Evolutionary conservation across 2,888 invertebrate genomes (phyloP), one percentile per base, ranked within the genome.

Genomic region (Eupithecia subumbrata): DNA sequence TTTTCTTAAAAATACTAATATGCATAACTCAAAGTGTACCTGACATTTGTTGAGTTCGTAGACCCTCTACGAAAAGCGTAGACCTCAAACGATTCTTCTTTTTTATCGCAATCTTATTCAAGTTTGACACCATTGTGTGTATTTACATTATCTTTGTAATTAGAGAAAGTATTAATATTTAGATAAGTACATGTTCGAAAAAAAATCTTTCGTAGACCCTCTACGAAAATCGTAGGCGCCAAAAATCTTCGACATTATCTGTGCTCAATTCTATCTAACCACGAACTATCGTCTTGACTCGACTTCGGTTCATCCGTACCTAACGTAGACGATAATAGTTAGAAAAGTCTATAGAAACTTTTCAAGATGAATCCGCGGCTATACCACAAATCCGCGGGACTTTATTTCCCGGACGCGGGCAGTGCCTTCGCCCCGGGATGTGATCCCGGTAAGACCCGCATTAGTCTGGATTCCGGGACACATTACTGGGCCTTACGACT

Each of bases 401-500:
- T 74, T 80, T 80, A 76, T 77, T 74, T 77, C 80, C 81, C 83
- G 83, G 77, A 78, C 83, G 83, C 85, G 84, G 86, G 84, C 74
- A 48, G n/a, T 11, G 22, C 52, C 22, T 1, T 3, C 52, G 52
- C 11, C 82, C 82, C 78, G 82, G 74, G 63, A 68, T 52, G 69
- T 78, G 77, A 84, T 79, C 82, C 81, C 76, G 82, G 63, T 87
- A 88, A 89, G 85, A 82, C 85, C 84, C 75, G 70, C 87, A 90
- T 90, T 89, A 86, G 87, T 88, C 86, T 84, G 85, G 90, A 87
- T 89, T 85, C 81, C 79, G 81, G 72, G 76, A 73, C 76, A 78
- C 73, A 76, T 78, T 78, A 71, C 76, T 60, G 60, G 80, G 80
- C 77, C 81, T 83, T 80, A 79, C 76, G 79, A 83, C 81, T 80